phyloP scores from a whole-genome alignment of 2,888 invertebrate genomes.

The Andrena minutula region DNA sequence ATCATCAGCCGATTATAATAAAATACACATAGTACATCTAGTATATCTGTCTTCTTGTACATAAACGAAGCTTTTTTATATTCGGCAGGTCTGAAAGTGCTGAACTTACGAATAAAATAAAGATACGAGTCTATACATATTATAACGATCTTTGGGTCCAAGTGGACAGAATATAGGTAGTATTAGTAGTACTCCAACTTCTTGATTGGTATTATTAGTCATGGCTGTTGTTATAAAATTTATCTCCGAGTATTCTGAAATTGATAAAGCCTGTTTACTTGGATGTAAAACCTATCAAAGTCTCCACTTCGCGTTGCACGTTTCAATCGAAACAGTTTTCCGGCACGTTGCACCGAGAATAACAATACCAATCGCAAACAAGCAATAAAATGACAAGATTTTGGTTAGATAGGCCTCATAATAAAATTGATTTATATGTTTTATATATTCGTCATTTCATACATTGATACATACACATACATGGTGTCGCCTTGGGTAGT shows the following conservation, averaged over 20 bases:
- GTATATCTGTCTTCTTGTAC: constrained; percentile 28
- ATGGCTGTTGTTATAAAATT: constrained; percentile 33
- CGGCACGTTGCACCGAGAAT: constrained; percentile 45
- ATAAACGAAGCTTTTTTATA: constrained; percentile 21
- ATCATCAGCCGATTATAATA: constrained; percentile 13
- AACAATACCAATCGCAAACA: constrained; percentile 61
- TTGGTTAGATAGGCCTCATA: constrained; percentile 73
- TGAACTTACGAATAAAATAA: constrained; percentile 39
- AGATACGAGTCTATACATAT: constrained; percentile 28
- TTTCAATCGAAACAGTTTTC: constrained; percentile 25
- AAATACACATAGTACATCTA: constrained; percentile 35
- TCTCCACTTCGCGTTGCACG: constrained; percentile 29
- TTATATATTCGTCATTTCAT: constrained; percentile 77
- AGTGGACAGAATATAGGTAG: constrained; percentile 50
- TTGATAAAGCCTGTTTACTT: constrained; percentile 16
- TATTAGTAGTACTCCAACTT: constrained; percentile 38
- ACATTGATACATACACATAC: constrained; percentile 79
- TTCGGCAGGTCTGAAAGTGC: constrained; percentile 15
- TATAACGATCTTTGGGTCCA: constrained; percentile 38
- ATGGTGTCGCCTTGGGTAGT: constrained; percentile 74
- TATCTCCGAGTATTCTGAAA: constrained; percentile 15
- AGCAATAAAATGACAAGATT: constrained; percentile 51
- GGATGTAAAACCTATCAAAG: constrained; percentile 50
- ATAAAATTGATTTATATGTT: constrained; percentile 71
- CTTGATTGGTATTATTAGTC: constrained; percentile 58